A percentile compares a stretch with the other conserved stretches of the same genome.
phyloP scores from a whole-genome alignment of 2,797 vertebrate species.

The Clarias pachynema region DNA sequence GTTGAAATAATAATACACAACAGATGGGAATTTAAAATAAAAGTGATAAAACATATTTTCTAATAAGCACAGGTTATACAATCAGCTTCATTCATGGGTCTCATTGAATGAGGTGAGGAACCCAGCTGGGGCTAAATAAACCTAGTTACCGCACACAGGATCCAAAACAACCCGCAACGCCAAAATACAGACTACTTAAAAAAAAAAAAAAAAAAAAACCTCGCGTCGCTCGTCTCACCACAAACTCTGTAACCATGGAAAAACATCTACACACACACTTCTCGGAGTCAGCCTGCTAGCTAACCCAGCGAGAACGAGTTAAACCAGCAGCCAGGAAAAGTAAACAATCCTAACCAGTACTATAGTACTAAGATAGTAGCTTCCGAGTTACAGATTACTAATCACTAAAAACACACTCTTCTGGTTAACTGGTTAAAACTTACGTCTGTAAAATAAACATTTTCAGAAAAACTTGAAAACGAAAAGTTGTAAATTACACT shows the following conservation, averaged over 20 bases:
- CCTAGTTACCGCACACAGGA: neutral
- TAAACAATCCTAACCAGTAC: slow-evolving; percentile 6
- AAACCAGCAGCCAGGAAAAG: neutral
- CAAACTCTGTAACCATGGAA: neutral
- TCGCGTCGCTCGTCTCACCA: neutral
- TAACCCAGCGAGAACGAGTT: neutral
- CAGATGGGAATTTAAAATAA: too few relatives aligned
- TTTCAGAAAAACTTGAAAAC: neutral
- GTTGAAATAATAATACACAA: too few relatives aligned
- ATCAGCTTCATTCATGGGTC: neutral
- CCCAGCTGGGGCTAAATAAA: neutral
- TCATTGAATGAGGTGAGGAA: neutral
- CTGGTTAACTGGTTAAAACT: neutral
- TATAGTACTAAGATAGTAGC: too few relatives aligned
- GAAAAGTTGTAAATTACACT: too few relatives aligned
- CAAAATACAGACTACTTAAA: too few relatives aligned
- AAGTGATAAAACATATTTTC: neutral
- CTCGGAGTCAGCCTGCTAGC: too few relatives aligned
- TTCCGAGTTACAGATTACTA: neutral
- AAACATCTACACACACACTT: too few relatives aligned
- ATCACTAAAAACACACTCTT: neutral
- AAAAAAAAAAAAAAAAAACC: neutral
- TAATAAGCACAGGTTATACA: neutral
- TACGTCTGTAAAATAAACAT: neutral
- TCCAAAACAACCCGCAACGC: neutral